Evolutionary conservation across 2,113 vertebrate genomes (phyloP).

Genomic region (Papio anubis): DNA sequence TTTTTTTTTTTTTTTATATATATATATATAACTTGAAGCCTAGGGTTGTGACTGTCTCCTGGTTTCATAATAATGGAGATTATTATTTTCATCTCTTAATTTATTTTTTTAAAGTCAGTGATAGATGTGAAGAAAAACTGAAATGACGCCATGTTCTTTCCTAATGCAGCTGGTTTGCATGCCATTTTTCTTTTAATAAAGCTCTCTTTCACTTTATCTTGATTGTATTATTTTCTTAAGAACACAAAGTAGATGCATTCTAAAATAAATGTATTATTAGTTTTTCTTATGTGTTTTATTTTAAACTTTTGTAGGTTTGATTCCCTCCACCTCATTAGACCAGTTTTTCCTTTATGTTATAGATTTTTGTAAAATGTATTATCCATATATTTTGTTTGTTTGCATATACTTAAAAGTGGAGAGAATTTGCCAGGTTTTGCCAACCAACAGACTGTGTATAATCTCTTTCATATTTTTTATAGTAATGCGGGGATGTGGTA

Average conservation of each 20-base stretch:
- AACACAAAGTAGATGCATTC: constrained; percentile 10
- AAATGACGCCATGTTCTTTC: constrained; percentile 33
- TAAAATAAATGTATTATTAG: neutral
- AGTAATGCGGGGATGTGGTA: neutral
- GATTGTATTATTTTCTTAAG: constrained; percentile 41
- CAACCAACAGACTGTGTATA: constrained; percentile 12
- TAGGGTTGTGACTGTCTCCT: neutral
- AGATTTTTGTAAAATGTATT: neutral
- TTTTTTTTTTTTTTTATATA: too few relatives aligned
- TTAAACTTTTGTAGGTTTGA: constrained; percentile 20
- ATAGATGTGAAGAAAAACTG: neutral
- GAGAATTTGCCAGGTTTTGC: constrained; percentile 2
- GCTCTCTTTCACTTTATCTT: constrained; percentile 52
- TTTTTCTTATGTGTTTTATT: constrained; percentile 21
- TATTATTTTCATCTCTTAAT: constrained; percentile 40
- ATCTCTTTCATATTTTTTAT: constrained; percentile 33
- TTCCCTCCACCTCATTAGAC: neutral
- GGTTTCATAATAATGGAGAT: neutral
- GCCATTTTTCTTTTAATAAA: constrained; percentile 43
- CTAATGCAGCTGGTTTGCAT: constrained; percentile 16
- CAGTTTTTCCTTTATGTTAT: neutral
- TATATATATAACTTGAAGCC: neutral
- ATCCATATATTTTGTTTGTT: neutral
- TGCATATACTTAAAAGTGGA: constrained; percentile 26
- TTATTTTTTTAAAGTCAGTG: constrained; percentile 21